These are phyloP conservation scores for Polypterus senegalus DNA, from an alignment of 2,113 vertebrate species.

Conservation along the genomic window DNA sequence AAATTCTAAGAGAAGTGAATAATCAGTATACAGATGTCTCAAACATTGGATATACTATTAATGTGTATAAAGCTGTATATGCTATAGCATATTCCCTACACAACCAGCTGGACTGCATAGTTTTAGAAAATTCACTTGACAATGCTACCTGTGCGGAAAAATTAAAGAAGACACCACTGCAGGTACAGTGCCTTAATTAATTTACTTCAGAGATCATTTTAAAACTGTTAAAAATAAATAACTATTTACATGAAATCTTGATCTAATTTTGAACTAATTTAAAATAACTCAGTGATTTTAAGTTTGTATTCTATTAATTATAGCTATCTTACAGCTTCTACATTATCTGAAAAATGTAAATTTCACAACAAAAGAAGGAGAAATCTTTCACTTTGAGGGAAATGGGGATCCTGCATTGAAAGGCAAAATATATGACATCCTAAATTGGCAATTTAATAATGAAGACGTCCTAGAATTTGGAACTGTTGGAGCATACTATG, in stretches of 20 bases:
- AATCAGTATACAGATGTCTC: conserved; percentile 4
- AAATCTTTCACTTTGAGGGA: conserved; percentile 44
- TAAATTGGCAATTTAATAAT: conserved; percentile 42
- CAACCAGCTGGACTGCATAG: conserved; percentile 27
- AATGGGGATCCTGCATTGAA: conserved; percentile 34
- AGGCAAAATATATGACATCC: conserved; percentile 45
- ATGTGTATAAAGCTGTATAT: conserved; percentile 5
- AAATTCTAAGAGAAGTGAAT: background rate
- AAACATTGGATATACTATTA: conserved; percentile 1
- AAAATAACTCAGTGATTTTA: conserved; percentile 4
- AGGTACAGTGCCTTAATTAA: conserved; percentile 32
- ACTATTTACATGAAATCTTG: background rate
- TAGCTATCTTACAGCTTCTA: conserved; percentile 29
- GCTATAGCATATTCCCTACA: conserved; percentile 3
- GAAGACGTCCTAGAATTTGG: conserved; percentile 31
- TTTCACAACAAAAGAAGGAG: conserved; percentile 44
- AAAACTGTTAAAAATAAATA: background rate
- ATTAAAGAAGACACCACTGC: conserved; percentile 30
- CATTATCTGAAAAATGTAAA: conserved; percentile 25
- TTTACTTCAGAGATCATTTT: background rate
- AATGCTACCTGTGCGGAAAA: conserved; percentile 30
- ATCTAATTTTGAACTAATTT: background rate
- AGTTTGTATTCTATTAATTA: background rate
- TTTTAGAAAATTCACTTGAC: conserved; percentile 23
- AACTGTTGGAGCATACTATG: conserved; percentile 42